Conservation (phyloP, 2,888 invertebrate genomes). For the Drosophila heteroneura region DNA sequence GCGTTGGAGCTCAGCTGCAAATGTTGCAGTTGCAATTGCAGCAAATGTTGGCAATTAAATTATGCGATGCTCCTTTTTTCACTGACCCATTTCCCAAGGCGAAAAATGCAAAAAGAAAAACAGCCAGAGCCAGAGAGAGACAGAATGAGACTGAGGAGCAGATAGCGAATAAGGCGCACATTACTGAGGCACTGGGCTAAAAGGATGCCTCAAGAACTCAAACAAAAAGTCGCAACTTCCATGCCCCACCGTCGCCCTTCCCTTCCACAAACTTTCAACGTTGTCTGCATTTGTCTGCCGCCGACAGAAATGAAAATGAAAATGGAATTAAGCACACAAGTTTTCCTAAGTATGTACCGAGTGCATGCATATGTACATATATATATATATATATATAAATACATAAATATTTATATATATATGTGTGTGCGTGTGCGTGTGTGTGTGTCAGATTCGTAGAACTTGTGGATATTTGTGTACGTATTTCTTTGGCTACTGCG, state of each 20-base stretch:
- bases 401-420: background rate
- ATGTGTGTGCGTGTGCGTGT: background rate
- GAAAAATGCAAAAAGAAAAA: constrained; percentile 12
- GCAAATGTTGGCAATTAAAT: constrained; percentile 60
- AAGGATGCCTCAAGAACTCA: constrained; percentile 60
- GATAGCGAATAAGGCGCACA: constrained; percentile 1
- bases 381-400: background rate
- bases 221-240: constrained; percentile 48
- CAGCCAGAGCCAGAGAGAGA: background rate
- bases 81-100: constrained; percentile 59
- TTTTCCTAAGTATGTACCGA: constrained; percentile 52
- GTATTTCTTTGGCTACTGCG: constrained; percentile 44
- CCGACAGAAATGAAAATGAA: constrained; percentile 70
- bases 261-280: background rate
- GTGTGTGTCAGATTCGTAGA: constrained; percentile 27
- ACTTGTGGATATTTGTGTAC: constrained; percentile 51
- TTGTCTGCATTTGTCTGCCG: constrained; percentile 32
- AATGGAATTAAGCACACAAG: constrained; percentile 77
- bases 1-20: constrained; percentile 9
- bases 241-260: background rate
- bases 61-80: constrained; percentile 28
- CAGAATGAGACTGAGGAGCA: background rate
- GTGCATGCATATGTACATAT: constrained; percentile 8
- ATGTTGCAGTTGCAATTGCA: constrained; percentile 22
- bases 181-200: constrained; percentile 59